A percentile compares a stretch with the other conserved stretches of the same genome.
These are phyloP conservation scores for Pasiphila rectangulata DNA, from an alignment of 2,888 invertebrate genomes.

Conservation along the genomic window DNA sequence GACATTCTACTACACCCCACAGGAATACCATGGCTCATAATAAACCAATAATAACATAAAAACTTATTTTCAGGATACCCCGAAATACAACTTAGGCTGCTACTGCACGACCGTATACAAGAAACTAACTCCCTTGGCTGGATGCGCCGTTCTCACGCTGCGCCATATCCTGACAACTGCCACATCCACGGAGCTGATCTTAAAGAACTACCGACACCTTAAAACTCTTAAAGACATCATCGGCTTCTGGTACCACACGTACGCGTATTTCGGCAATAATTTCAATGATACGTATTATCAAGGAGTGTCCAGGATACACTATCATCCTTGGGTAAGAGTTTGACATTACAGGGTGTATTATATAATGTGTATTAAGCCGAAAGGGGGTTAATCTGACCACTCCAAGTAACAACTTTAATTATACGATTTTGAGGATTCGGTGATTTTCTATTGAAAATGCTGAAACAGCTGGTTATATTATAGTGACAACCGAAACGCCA, in stretches of 20 bases:
- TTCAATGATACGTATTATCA: not conserved
- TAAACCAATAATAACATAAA: too few relatives aligned
- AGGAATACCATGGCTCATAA: too few relatives aligned
- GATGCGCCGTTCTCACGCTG: not conserved
- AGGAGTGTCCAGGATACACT: not conserved
- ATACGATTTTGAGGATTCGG: too few relatives aligned
- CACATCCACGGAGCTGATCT: not conserved
- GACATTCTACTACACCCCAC: too few relatives aligned
- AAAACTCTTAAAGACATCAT: not conserved
- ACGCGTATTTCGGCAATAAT: too few relatives aligned
- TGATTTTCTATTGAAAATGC: too few relatives aligned
- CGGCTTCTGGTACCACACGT: not conserved
- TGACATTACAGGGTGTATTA: too few relatives aligned
- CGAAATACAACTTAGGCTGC: not conserved
- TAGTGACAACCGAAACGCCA: too few relatives aligned
- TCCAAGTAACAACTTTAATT: too few relatives aligned
- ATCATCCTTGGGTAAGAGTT: not conserved
- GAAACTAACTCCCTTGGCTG: not conserved
- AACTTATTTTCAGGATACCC: not conserved
- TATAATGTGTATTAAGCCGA: too few relatives aligned
- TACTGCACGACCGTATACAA: not conserved
- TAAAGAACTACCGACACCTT: not conserved
- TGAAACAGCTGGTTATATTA: too few relatives aligned
- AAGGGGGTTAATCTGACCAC: too few relatives aligned
- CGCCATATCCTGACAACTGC: not conserved